Base-by-base conservation (phyloP, 2,113 vertebrate genomes). In the Erythrocercus mccallii region DNA sequence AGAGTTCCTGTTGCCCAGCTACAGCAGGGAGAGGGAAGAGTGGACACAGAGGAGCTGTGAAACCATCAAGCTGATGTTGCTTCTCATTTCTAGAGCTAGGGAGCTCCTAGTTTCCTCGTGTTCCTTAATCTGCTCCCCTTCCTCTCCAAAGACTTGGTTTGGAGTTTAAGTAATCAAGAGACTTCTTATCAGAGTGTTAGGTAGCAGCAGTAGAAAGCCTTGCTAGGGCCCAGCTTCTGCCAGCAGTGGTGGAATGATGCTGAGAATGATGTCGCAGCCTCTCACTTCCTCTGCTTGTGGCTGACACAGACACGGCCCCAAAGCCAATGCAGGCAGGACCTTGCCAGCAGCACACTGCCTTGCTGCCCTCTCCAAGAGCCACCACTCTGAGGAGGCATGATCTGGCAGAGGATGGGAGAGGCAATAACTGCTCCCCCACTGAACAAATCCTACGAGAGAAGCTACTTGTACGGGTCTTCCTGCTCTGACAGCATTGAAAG, bases 331-430 rank as follows among this genome's bases (percentile, higher is more conserved):
- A 22, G 48, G 61, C 57, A 68, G 66, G 70, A 68, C 47, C 85
- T 42, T 35, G 56, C 22, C 56, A 58, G 33, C 56, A 58, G 42
- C 9, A 2, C 3, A 2, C 17, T 27, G 68, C 53, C 68, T 65
- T 0, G 0, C 42, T 66, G 45, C 50, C 71, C 31, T 53, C 54
- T 47, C 15, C 3, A 11, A 48, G 61, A 48, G 21, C 61, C 27
- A 15, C 44, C 47, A 15, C 28, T 3, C 31, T 3, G 8, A 73
- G 54, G n/a, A 60, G 71, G 33, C 2, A 1, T 0, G 0, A 10
- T 50, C 38, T 56, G 53, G 38, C 10, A 14, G 54, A 30, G 64
- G 31, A 54, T 17, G 35, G 71, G 64, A 78, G 71, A 70, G 31
- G 64, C 38, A 42, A 35, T 45, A 60, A 47, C 8, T 69, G 6